These are phyloP conservation scores for Palaemon carinicauda DNA, from an alignment of 1,140 invertebrate genomes.

Conservation along the genomic window DNA sequence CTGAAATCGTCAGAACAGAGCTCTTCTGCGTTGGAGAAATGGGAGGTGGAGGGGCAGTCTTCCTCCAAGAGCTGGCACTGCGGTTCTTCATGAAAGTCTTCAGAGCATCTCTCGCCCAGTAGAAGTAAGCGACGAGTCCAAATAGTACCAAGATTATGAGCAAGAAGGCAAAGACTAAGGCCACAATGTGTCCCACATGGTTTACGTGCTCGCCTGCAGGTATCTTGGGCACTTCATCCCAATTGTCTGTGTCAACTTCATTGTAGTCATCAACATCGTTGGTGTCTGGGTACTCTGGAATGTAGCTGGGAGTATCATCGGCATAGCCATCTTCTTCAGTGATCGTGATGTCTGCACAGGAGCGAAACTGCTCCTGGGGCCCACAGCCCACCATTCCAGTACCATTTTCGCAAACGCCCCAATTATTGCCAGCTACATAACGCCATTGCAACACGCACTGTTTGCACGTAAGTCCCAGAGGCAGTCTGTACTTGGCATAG, in stretches of 20 bases:
- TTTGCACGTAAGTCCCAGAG: constrained; percentile 74
- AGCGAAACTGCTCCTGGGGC: constrained; percentile 85
- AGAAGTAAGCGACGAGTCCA: constrained; percentile 54
- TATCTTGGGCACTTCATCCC: neutral
- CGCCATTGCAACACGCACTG: constrained; percentile 85
- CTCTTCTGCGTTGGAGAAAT: neutral
- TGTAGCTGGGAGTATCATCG: constrained; percentile 59
- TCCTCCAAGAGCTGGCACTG: constrained; percentile 10
- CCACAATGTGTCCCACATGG: constrained; percentile 48
- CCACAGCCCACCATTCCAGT: constrained; percentile 81
- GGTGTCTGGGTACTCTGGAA: constrained; percentile 44
- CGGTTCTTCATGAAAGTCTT: constrained; percentile 48
- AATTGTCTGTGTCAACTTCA: constrained; percentile 36
- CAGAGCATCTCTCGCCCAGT: constrained; percentile 52
- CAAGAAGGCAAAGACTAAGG: constrained; percentile 53
- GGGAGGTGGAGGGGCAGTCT: constrained; percentile 28
- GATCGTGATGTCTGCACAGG: constrained; percentile 83
- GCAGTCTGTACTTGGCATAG: constrained; percentile 77
- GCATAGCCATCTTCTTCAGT: constrained; percentile 65
- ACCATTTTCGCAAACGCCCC: constrained; percentile 66
- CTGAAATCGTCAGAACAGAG: constrained; percentile 38
- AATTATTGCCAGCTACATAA: constrained; percentile 73
- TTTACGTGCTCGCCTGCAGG: constrained; percentile 18
- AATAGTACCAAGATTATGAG: constrained; percentile 46
- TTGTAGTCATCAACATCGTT: constrained; percentile 56